Percentiles rank a stretch among this genome's conserved stretches.
Evolutionary conservation across 1,140 invertebrate species (phyloP).

Genomic region (Zaprionus ornatus): DNA sequence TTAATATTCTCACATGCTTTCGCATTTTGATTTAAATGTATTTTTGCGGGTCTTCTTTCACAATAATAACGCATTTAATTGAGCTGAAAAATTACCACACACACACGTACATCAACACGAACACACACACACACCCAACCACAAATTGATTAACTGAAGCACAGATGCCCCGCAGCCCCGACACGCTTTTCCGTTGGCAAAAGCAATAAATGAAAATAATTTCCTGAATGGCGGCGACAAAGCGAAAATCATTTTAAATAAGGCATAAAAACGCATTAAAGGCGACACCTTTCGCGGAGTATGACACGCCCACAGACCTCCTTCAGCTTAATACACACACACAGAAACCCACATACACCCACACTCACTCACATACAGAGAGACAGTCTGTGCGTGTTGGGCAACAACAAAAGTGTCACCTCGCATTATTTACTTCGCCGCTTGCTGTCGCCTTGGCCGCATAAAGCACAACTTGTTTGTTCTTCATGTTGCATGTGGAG

Average conservation of each 20-base stretch:
- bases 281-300: slow-evolving; percentile 50
- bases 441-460: slow-evolving; percentile 18
- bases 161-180: slow-evolving; percentile 14
- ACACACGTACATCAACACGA: background rate
- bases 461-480: slow-evolving; percentile 55
- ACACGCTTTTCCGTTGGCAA: slow-evolving; percentile 30
- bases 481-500: slow-evolving; percentile 29
- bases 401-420: slow-evolving; percentile 25
- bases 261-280: slow-evolving; percentile 76
- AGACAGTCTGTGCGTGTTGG: background rate
- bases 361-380: background rate
- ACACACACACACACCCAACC: slow-evolving; percentile 9
- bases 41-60: slow-evolving; percentile 6
- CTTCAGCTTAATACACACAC: background rate
- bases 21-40: background rate
- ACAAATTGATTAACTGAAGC: slow-evolving; percentile 45
- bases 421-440: slow-evolving; percentile 62
- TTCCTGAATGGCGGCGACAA: slow-evolving; percentile 57
- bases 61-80: slow-evolving; percentile 36
- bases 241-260: slow-evolving; percentile 78
- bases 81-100: slow-evolving; percentile 28
- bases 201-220: slow-evolving; percentile 69
- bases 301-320: background rate
- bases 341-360: slow-evolving; percentile 17
- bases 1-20: slow-evolving; percentile 27